Conservation (phyloP, 1,140 invertebrate genomes). For the Steinernema khuongi region DNA sequence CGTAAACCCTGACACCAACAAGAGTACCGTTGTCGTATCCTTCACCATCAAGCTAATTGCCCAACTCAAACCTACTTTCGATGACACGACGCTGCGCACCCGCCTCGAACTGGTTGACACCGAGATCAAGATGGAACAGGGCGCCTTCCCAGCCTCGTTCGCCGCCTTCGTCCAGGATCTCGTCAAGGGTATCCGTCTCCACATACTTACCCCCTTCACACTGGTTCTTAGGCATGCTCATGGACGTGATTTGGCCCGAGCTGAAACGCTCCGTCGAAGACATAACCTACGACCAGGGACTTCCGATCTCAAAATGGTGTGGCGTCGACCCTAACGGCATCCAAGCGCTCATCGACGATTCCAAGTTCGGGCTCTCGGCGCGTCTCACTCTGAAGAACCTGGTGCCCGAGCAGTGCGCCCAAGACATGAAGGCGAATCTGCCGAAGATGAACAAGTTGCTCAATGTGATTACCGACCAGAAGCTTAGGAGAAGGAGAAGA, state of each 20-base stretch:
- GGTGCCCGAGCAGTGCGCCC: neutral
- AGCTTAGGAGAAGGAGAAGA: neutral
- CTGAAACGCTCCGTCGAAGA: slow-evolving; percentile 52
- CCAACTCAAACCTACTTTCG: slow-evolving; percentile 46
- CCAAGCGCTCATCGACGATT: neutral
- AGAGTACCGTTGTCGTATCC: slow-evolving; percentile 49
- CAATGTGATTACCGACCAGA: neutral
- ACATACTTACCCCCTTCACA: slow-evolving; percentile 12
- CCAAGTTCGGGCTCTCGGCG: slow-evolving; percentile 2
- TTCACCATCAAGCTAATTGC: slow-evolving; percentile 44
- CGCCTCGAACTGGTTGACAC: slow-evolving; percentile 50
- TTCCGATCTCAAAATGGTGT: slow-evolving; percentile 45
- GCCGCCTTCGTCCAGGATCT: slow-evolving; percentile 52
- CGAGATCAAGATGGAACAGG: slow-evolving; percentile 47
- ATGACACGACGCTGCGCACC: slow-evolving; percentile 54
- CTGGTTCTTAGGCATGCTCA: slow-evolving; percentile 48
- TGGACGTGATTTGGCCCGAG: slow-evolving; percentile 56
- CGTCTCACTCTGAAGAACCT: slow-evolving; percentile 1
- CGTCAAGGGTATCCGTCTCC: slow-evolving; percentile 40
- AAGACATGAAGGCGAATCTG: slow-evolving; percentile 10
- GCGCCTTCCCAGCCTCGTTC: slow-evolving; percentile 52
- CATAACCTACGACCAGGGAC: slow-evolving; percentile 48
- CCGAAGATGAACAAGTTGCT: slow-evolving; percentile 3
- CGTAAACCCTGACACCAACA: slow-evolving; percentile 49
- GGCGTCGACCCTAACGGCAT: slow-evolving; percentile 48